Conservation (phyloP, 2,113 vertebrate genomes). For the Abramis brama region DNA sequence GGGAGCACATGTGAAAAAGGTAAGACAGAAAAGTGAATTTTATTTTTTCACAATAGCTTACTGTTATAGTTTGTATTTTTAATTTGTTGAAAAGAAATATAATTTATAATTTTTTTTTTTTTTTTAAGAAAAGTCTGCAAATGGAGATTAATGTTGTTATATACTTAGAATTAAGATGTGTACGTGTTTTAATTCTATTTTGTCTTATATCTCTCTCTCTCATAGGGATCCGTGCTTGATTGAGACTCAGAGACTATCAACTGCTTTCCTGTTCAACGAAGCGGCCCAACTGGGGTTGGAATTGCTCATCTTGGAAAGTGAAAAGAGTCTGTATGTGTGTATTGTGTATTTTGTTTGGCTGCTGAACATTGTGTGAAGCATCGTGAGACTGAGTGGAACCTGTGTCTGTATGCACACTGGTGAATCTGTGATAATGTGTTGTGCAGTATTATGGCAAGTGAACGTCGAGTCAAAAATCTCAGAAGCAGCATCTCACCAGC, state of each 20-base stretch:
- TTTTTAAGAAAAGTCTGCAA: neutral
- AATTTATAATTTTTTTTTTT: no score
- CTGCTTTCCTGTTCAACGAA: conserved; percentile 36
- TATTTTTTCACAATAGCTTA: no score
- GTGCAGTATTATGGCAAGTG: conserved; percentile 67
- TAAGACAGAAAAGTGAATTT: conserved; percentile 47
- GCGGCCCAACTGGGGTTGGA: conserved; percentile 22
- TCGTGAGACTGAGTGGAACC: conserved; percentile 14
- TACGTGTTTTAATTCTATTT: no score
- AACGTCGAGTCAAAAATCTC: conserved; percentile 47
- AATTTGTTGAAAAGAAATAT: no score
- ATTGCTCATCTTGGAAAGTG: conserved; percentile 25
- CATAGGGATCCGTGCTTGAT: conserved; percentile 73
- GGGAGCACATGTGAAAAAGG: conserved; percentile 79
- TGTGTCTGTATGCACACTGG: conserved; percentile 53
- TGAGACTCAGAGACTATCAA: neutral
- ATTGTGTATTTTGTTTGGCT: conserved; percentile 35
- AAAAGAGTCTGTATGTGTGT: conserved; percentile 11
- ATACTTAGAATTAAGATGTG: neutral
- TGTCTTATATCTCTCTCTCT: neutral
- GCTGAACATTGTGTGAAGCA: conserved; percentile 15
- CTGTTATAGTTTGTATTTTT: no score
- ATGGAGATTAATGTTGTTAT: neutral
- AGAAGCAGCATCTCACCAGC: conserved; percentile 40
- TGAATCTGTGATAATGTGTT: conserved; percentile 67